Percentiles rank a stretch among this genome's conserved stretches.
Evolutionary conservation across 1,140 invertebrate species (phyloP).

Genomic region (Forficula auricularia): DNA sequence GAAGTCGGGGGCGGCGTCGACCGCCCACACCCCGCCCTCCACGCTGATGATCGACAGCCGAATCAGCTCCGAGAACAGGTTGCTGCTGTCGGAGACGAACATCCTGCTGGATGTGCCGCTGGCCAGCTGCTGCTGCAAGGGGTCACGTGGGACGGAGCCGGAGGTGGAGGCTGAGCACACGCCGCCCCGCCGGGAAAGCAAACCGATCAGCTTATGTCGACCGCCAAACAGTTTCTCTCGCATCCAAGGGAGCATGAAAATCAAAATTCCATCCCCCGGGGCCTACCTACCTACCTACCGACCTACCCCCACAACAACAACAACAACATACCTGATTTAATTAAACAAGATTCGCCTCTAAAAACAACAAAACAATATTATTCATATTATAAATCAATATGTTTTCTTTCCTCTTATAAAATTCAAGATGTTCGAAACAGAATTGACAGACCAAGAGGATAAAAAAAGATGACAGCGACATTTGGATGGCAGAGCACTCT

Average conservation of each 20-base stretch:
- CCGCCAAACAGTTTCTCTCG: conserved; percentile 24
- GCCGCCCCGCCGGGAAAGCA: conserved; percentile 20
- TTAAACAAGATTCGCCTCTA: too few species aligned
- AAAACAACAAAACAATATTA: too few species aligned
- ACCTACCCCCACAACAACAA: too few species aligned
- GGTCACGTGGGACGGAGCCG: conserved; percentile 1
- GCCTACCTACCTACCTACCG: too few species aligned
- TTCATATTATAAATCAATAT: too few species aligned
- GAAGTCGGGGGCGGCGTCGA: conserved; percentile 19
- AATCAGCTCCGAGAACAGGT: conserved; percentile 6
- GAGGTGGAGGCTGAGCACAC: conserved; percentile 9
- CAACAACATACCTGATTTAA: too few species aligned
- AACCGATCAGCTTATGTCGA: conserved; percentile 25
- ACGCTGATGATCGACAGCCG: conserved; percentile 17
- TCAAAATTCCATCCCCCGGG: too few species aligned
- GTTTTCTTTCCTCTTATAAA: too few species aligned
- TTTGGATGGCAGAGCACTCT: too few species aligned
- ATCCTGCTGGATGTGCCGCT: conserved; percentile 22
- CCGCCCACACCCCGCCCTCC: conserved; percentile 21
- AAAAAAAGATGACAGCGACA: too few species aligned
- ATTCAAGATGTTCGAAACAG: too few species aligned
- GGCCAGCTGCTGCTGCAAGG: conserved; percentile 13
- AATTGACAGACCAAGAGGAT: too few species aligned
- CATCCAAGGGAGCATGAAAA: conserved; percentile 29
- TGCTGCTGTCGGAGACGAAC: conserved; percentile 23